Conservation (phyloP, 1,140 invertebrate species). For the Copidosoma floridanum region DNA sequence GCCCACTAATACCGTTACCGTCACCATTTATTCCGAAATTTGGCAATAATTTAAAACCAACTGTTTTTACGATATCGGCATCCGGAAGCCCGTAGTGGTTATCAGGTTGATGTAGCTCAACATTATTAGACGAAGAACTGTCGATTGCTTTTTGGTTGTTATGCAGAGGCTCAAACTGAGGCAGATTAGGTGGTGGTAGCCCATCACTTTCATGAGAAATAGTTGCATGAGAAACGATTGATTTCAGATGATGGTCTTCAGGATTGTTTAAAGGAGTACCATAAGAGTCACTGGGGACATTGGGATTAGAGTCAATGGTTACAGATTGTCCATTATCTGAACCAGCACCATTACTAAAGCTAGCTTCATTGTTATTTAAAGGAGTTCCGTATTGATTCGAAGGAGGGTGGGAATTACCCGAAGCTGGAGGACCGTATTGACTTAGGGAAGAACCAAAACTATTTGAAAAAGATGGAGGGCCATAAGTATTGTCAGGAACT, state of each 20-base stretch:
- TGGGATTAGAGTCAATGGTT: conserved; percentile 26
- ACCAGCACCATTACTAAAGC: background rate
- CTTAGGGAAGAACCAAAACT: background rate
- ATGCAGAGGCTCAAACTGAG: conserved; percentile 48
- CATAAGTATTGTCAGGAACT: conserved; percentile 1
- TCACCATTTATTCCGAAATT: conserved; percentile 21
- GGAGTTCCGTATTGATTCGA: conserved; percentile 44
- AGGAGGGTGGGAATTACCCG: conserved; percentile 28
- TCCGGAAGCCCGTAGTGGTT: conserved; percentile 32
- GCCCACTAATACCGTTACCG: background rate
- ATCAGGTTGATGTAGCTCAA: conserved; percentile 23
- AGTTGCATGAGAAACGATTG: conserved; percentile 40
- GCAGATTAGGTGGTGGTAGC: conserved; percentile 53
- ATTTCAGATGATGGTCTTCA: conserved; percentile 50
- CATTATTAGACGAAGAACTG: conserved; percentile 5
- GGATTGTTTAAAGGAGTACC: conserved; percentile 47
- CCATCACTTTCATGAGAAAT: conserved; percentile 40
- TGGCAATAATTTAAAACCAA: conserved; percentile 54
- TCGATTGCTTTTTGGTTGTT: conserved; percentile 36
- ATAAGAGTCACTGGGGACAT: conserved; percentile 51
- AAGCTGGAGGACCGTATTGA: conserved; percentile 14
- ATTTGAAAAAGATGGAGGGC: background rate
- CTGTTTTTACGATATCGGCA: conserved; percentile 47
- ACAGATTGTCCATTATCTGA: conserved; percentile 5
- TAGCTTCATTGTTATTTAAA: background rate